A percentile compares a stretch with the other conserved stretches of the same genome.
phyloP scores from a whole-genome alignment of 2,113 vertebrate genomes.

The Tetrax tetrax region DNA sequence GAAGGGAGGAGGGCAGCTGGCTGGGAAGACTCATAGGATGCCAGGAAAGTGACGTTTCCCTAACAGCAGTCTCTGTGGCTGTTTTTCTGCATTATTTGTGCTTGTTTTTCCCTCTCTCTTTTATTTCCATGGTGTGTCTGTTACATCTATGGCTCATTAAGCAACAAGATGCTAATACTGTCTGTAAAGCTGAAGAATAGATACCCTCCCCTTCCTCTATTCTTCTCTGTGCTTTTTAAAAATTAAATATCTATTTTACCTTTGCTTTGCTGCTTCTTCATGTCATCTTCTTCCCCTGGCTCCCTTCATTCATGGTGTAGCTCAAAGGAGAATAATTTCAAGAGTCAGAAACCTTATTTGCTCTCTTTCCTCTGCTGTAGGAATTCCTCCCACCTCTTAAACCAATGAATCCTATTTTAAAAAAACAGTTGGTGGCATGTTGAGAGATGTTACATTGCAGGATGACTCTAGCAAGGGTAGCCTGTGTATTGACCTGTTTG shows the following conservation, averaged over 20 bases:
- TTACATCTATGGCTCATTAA: slow-evolving; percentile 55
- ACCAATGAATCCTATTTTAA: not conserved
- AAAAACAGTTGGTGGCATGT: not conserved
- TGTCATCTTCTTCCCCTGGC: not conserved
- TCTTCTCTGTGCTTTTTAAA: not conserved
- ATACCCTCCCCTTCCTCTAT: not conserved
- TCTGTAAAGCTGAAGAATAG: slow-evolving; percentile 1
- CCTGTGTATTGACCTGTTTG: not conserved
- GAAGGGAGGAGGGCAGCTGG: not conserved
- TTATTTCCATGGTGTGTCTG: slow-evolving; percentile 39
- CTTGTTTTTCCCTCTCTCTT: slow-evolving; percentile 22
- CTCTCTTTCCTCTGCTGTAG: not conserved
- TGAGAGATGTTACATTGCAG: not conserved
- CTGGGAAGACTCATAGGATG: not conserved
- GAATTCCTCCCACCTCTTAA: not conserved
- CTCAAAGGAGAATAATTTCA: not conserved
- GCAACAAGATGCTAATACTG: slow-evolving; percentile 15
- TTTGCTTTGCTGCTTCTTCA: not conserved
- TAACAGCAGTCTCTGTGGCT: not conserved
- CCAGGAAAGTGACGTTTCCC: not conserved
- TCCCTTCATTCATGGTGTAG: not conserved
- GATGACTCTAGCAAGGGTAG: not conserved
- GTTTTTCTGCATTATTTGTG: not conserved
- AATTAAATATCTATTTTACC: not conserved
- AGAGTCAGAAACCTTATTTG: not conserved